phyloP scores from a whole-genome alignment of 2,113 vertebrate genomes.

The Halcyon malimbica region DNA sequence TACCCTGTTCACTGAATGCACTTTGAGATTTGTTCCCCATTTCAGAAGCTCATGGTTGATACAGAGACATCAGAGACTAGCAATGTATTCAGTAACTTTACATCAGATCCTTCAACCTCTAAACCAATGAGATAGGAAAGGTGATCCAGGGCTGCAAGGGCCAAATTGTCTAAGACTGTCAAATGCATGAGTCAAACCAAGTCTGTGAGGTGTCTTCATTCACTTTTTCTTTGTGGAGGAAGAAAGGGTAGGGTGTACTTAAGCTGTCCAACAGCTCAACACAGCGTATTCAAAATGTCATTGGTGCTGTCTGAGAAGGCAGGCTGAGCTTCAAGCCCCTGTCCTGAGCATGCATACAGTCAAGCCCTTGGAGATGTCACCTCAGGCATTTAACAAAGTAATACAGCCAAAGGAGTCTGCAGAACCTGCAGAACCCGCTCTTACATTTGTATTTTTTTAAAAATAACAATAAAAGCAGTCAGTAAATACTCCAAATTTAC shows the following conservation, averaged over 20 bases:
- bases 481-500: background rate
- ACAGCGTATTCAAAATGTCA: background rate
- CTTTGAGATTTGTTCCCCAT: background rate
- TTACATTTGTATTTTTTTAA: background rate
- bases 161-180: background rate
- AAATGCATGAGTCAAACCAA: background rate
- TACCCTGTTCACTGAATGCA: background rate
- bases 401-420: background rate
- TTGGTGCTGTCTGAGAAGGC: background rate
- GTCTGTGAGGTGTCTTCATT: background rate
- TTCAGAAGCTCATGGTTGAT: background rate
- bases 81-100: background rate
- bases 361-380: background rate
- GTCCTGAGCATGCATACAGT: background rate
- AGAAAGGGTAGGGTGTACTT: background rate
- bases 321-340: background rate
- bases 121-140: background rate
- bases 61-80: background rate
- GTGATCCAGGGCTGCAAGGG: background rate
- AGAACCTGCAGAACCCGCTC: background rate
- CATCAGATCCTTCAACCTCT: background rate
- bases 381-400: background rate
- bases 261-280: background rate
- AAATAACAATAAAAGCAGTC: background rate
- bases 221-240: background rate